These are phyloP conservation scores for Acrobasis repandana DNA, from an alignment of 2,888 invertebrate genomes.

Conservation along the genomic window DNA sequence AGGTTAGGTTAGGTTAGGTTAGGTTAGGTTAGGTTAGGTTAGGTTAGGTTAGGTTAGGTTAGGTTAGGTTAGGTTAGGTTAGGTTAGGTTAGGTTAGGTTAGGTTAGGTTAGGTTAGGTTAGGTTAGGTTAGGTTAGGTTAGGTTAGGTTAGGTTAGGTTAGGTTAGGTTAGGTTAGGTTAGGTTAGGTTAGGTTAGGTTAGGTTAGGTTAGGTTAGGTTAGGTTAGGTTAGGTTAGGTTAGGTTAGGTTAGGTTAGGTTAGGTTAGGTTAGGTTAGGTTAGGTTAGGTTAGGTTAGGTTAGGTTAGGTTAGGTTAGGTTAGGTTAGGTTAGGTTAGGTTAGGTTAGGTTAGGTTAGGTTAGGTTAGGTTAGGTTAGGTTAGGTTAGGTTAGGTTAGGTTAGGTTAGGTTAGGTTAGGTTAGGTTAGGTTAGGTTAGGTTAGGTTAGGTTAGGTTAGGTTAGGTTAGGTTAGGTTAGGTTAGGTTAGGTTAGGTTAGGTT, in stretches of 20 bases:
- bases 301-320: slow-evolving; percentile 6
- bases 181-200: slow-evolving; percentile 4
- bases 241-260: slow-evolving; percentile 6
- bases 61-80: slow-evolving; percentile 2
- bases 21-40: slow-evolving; percentile 6
- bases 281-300: slow-evolving; percentile 6
- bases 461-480: too few species aligned
- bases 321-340: too few species aligned
- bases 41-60: slow-evolving; percentile 6
- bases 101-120: slow-evolving; percentile 6
- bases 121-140: slow-evolving; percentile 6
- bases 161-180: slow-evolving; percentile 6
- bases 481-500: too few species aligned
- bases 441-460: too few species aligned
- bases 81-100: slow-evolving; percentile 6
- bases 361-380: too few species aligned
- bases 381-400: too few species aligned
- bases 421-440: too few species aligned
- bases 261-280: slow-evolving; percentile 6
- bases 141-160: slow-evolving; percentile 6
- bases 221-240: slow-evolving; percentile 6
- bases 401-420: too few species aligned
- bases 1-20: slow-evolving; percentile 6
- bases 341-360: too few species aligned
- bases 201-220: slow-evolving; percentile 4